Evolutionary conservation across 2,888 invertebrate species (phyloP).

Genomic region (Brachycybe producta): DNA sequence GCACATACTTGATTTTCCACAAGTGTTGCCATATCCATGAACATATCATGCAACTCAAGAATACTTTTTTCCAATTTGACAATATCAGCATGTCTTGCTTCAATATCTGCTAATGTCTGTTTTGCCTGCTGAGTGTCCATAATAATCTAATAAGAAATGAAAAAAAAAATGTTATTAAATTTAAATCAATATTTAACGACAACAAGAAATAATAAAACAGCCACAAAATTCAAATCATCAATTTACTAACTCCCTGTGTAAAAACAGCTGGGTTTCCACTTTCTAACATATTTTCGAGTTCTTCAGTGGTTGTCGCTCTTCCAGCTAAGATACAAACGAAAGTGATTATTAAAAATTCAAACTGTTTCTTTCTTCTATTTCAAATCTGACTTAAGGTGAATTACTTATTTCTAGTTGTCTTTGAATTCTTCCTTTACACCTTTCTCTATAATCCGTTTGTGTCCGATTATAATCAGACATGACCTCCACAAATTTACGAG

Average conservation of each 20-base stretch:
- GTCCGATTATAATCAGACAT: conserved; percentile 99
- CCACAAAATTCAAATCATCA: no score
- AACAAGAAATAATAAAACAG: neutral
- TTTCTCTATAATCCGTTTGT: conserved; percentile 98
- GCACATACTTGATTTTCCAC: conserved; percentile 94
- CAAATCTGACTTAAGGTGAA: conserved; percentile 29
- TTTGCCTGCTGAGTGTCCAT: conserved; percentile 99
- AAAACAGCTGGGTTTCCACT: conserved; percentile 97
- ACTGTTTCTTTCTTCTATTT: no score
- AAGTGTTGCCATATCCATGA: conserved; percentile 99
- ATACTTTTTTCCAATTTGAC: conserved; percentile 99
- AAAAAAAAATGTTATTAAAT: no score
- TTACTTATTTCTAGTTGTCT: conserved; percentile 97
- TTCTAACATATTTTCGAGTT: conserved; percentile 96
- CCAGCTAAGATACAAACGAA: conserved; percentile 62
- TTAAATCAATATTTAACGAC: no score
- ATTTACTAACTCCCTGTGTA: conserved; percentile 74
- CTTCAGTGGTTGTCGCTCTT: conserved; percentile 92
- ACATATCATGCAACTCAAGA: conserved; percentile 99
- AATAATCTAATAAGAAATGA: conserved; percentile 77
- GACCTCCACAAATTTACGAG: conserved; percentile 98
- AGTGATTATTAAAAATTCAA: neutral
- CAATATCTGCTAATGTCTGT: conserved; percentile 98
- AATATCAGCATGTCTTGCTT: conserved; percentile 98
- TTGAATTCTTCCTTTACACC: conserved; percentile 98